phyloP scores from a whole-genome alignment of 1,140 invertebrate species.

The Agrilus planipennis region DNA sequence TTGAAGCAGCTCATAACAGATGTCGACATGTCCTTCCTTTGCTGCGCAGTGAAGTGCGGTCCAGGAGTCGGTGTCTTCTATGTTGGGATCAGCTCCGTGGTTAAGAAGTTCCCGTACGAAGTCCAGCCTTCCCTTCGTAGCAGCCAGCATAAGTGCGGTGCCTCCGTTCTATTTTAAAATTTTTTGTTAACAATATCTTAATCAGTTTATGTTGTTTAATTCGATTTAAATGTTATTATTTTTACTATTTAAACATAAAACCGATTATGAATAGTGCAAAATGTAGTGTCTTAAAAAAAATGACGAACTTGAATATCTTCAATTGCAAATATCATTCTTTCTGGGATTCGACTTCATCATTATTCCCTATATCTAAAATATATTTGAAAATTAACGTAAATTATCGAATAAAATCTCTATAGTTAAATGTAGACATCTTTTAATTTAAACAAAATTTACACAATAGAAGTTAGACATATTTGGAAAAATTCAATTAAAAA shows the following conservation, averaged over 20 bases:
- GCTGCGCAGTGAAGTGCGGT: conserved; percentile 80
- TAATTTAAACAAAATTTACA: no score
- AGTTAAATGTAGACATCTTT: no score
- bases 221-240: not conserved
- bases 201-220: conserved; percentile 3
- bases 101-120: conserved; percentile 75
- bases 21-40: conserved; percentile 75
- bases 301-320: not conserved
- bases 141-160: conserved; percentile 82
- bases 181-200: no score
- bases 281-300: not conserved
- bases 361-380: no score
- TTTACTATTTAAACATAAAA: not conserved
- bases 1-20: conserved; percentile 74
- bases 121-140: conserved; percentile 62
- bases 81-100: conserved; percentile 78
- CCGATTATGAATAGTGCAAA: not conserved
- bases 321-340: not conserved
- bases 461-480: no score
- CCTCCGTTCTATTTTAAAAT: conserved; percentile 88
- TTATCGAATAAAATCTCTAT: no score
- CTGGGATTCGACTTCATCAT: not conserved
- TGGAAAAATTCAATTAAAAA: no score
- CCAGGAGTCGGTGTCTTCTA: conserved; percentile 91
- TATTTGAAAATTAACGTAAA: no score